A percentile compares a stretch with the other conserved stretches of the same genome.
phyloP scores from a whole-genome alignment of 2,113 vertebrate species.

The Pterocles gutturalis region DNA sequence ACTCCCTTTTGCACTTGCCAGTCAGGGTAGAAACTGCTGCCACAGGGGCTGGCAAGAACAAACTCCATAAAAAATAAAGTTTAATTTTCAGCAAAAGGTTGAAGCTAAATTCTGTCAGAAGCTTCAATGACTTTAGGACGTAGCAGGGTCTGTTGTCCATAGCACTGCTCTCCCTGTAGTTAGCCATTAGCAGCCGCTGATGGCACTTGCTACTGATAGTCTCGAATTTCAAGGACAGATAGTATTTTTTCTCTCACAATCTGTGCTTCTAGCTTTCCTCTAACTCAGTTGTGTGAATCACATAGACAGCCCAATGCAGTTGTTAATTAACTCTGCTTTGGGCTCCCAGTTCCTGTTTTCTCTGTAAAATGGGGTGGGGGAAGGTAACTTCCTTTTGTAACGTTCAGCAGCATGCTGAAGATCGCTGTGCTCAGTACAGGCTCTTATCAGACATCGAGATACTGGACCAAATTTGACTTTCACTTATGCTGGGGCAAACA shows the following conservation, averaged over 20 bases:
- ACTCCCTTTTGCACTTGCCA: not conserved
- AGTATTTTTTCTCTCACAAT: slow-evolving; percentile 64
- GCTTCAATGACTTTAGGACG: not conserved
- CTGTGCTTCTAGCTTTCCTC: slow-evolving; percentile 69
- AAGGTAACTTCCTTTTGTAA: slow-evolving; percentile 64
- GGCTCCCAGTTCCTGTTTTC: slow-evolving; percentile 76
- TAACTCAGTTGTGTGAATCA: slow-evolving; percentile 64
- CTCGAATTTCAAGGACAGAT: slow-evolving; percentile 32
- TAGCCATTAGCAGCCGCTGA: slow-evolving; percentile 17
- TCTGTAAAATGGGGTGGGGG: slow-evolving; percentile 10
- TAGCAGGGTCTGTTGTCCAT: not conserved
- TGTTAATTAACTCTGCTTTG: slow-evolving; percentile 76
- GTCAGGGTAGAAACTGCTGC: not conserved
- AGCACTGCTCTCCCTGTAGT: not conserved
- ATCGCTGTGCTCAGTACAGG: not conserved
- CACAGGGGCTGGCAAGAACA: not conserved
- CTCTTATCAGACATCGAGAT: slow-evolving; percentile 11
- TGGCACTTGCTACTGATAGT: slow-evolving; percentile 26
- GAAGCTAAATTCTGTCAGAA: not conserved
- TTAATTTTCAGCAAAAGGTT: not conserved
- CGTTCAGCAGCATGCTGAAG: slow-evolving; percentile 20
- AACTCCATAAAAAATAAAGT: not conserved
- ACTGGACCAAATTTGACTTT: not conserved
- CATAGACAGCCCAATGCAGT: slow-evolving; percentile 55
- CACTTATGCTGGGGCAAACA: not conserved